phyloP scores from a whole-genome alignment of 2,888 invertebrate species.

The Trissoscelio sp. region DNA sequence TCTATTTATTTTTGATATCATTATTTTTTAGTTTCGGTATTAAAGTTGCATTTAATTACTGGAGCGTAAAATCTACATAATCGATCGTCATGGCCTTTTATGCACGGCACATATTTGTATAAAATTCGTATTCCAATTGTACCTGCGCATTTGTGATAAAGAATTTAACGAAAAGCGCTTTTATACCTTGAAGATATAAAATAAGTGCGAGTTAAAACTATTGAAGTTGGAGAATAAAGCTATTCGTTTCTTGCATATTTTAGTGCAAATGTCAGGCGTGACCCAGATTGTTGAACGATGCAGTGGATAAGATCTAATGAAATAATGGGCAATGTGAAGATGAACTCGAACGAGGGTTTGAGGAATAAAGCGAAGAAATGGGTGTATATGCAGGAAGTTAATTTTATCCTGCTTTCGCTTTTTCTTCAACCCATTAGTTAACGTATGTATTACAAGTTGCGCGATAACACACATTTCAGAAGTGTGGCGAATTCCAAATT shows the following conservation, averaged over 20 bases:
- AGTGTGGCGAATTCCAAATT: constrained; percentile 26
- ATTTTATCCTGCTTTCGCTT: constrained; percentile 49
- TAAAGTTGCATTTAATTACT: constrained; percentile 46
- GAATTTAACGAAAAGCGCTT: constrained; percentile 55
- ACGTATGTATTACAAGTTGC: constrained; percentile 21
- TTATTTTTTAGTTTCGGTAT: constrained; percentile 35
- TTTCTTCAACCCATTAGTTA: constrained; percentile 46
- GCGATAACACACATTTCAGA: constrained; percentile 35
- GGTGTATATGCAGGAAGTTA: constrained; percentile 33
- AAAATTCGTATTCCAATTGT: constrained; percentile 37
- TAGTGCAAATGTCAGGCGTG: constrained; percentile 65
- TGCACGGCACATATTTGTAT: constrained; percentile 38
- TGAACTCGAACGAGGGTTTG: constrained; percentile 51
- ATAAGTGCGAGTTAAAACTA: constrained; percentile 61
- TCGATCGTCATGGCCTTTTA: constrained; percentile 31
- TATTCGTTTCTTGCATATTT: constrained; percentile 64
- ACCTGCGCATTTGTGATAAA: constrained; percentile 41
- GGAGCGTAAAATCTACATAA: constrained; percentile 14
- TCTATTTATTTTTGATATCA: constrained; percentile 26
- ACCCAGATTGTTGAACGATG: constrained; percentile 69
- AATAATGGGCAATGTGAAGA: constrained; percentile 66
- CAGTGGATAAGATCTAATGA: constrained; percentile 68
- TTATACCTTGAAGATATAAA: constrained; percentile 47
- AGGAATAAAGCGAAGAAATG: constrained; percentile 45
- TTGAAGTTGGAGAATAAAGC: constrained; percentile 52